These are phyloP conservation scores for Magallana ariakensis DNA, from an alignment of 1,140 invertebrate genomes.

Conservation along the genomic window DNA sequence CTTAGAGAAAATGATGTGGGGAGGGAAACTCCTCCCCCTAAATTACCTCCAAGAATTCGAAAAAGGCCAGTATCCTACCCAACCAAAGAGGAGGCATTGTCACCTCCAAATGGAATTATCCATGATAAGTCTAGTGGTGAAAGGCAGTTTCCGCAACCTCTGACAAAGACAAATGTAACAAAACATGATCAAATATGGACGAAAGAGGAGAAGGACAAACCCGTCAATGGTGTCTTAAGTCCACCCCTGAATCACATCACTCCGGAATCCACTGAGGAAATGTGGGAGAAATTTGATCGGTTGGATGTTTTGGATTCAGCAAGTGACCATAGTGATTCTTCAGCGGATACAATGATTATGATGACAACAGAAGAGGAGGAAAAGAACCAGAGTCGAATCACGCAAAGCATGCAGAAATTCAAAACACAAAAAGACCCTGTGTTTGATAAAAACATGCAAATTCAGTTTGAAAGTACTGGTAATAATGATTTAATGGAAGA, in stretches of 20 bases:
- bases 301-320: constrained; percentile 65
- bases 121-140: constrained; percentile 2
- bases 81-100: neutral
- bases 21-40: constrained; percentile 42
- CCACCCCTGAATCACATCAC: constrained; percentile 69
- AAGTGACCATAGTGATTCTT: constrained; percentile 69
- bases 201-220: constrained; percentile 55
- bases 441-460: neutral
- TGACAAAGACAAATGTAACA: constrained; percentile 69
- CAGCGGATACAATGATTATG: constrained; percentile 74
- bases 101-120: constrained; percentile 15
- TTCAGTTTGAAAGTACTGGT: constrained; percentile 1
- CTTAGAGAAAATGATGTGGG: neutral
- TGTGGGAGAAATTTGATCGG: constrained; percentile 66
- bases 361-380: constrained; percentile 73
- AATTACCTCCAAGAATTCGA: constrained; percentile 41
- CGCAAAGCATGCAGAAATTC: constrained; percentile 64
- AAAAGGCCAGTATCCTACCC: constrained; percentile 42
- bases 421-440: constrained; percentile 31
- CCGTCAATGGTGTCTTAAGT: constrained; percentile 50
- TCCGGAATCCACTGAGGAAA: constrained; percentile 64
- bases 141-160: constrained; percentile 59
- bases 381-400: constrained; percentile 68
- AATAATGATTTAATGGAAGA: neutral
- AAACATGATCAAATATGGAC: constrained; percentile 69